Percentiles rank a stretch among this genome's conserved stretches.
Conservation (phyloP, 2,113 vertebrate genomes). For the Delphinus delphis region DNA sequence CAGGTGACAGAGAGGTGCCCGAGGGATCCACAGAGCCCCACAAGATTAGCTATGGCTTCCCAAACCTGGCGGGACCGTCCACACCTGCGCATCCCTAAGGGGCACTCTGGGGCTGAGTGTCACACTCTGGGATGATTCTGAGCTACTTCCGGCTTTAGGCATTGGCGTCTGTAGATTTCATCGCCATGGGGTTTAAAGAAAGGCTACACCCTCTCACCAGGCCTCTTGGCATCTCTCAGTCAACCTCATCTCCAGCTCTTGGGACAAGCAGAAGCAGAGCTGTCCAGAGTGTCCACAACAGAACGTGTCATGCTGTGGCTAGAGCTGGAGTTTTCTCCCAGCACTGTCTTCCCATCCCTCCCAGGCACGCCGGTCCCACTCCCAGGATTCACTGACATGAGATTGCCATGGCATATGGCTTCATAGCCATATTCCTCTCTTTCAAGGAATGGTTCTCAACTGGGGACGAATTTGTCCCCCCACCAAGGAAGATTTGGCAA, state of each 20-base stretch:
- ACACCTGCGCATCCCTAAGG: not conserved
- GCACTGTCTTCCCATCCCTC: not conserved
- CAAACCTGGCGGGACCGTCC: not conserved
- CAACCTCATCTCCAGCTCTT: not conserved
- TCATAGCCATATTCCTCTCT: not conserved
- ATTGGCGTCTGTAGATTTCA: not conserved
- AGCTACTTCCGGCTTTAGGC: not conserved
- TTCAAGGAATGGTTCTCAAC: not conserved
- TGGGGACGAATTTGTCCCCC: not conserved
- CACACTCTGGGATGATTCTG: not conserved
- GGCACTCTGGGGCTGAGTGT: too few species aligned
- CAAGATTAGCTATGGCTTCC: not conserved
- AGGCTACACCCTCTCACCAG: not conserved
- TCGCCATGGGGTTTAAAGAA: not conserved
- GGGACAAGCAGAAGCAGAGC: not conserved
- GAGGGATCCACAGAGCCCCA: not conserved
- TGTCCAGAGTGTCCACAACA: not conserved
- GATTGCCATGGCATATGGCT: not conserved
- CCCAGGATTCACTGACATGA: not conserved
- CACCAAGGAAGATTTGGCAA: not conserved
- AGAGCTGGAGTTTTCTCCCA: not conserved
- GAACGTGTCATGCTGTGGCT: not conserved
- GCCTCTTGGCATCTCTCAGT: not conserved
- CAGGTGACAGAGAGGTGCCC: not conserved
- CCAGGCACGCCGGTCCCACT: not conserved